Evolutionary conservation across 2,888 invertebrate species (phyloP), one percentile per base, ranked within the genome.

Genomic region (Falcaria lacertinaria): DNA sequence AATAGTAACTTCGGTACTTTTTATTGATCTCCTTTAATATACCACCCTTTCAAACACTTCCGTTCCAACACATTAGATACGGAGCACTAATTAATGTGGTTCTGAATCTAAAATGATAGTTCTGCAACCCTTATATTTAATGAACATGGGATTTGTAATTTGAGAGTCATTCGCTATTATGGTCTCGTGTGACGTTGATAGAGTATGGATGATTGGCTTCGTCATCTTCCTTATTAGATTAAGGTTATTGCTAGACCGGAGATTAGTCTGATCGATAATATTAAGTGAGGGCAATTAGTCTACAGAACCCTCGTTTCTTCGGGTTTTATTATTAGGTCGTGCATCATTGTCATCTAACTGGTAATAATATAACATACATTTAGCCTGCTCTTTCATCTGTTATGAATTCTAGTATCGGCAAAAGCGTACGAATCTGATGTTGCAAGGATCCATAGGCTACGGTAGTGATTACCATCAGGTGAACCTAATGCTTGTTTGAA

Each of bases 91-190:
- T 50, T 57, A 60, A 59, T 60, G 55, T 62, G 57, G 54, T 63
- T 66, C 65, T 65, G 65, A 70, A 72, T 73, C 67, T 59, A 65
- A 73, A 73, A 71, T 69, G 69, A 74, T 79, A 73, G 69, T 70
- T 65, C 60, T 60, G 63, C 58, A 60, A 56, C 68, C 63, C 60
- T 58, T 59, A 58, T 63, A 60, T 47, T 50, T 73, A 74, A 78
- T 76, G 73, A 73, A 68, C 69, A 52, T 45, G 54, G 66, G 66
- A 61, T 68, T 60, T 58, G 53, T 63, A 65, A 70, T 69, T 63
- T 69, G 64, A 76, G 68, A 73, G 74, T 78, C 72, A 75, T 74
- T 62, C 54, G 54, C 65, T 60, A 67, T 68, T 64, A 60, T 52
- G 59, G 54, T 55, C 49, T 51, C 50, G 49, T 52, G 39, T 59